Evolutionary conservation across 92 coral and sea anemone genomes (phyloP).

Genomic region (Parazoanthus atlanticus): DNA sequence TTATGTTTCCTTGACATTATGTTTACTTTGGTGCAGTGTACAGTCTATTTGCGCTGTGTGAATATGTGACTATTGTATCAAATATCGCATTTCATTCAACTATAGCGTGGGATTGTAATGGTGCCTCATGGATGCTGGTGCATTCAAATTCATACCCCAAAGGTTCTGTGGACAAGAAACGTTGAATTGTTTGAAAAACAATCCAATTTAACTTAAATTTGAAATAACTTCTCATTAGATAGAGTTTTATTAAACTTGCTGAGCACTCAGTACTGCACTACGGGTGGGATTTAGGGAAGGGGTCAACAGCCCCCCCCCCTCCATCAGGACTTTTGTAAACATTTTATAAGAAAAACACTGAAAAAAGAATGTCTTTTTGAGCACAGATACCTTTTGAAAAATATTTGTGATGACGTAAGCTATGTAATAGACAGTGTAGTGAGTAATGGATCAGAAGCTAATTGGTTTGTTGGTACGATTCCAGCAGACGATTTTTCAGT

Average conservation of each 20-base stretch:
- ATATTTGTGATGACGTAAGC: too few species aligned
- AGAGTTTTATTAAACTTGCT: not conserved
- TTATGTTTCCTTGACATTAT: conserved; percentile 48
- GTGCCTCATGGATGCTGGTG: conserved; percentile 39
- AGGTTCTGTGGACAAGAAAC: not conserved
- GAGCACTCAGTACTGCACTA: too few species aligned
- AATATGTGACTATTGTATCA: conserved; percentile 80
- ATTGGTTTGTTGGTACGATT: too few species aligned
- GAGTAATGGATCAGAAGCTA: too few species aligned
- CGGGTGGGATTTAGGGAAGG: too few species aligned
- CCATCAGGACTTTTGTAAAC: too few species aligned
- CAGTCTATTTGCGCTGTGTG: conserved; percentile 89
- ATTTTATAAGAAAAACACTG: too few species aligned
- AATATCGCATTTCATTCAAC: conserved; percentile 86
- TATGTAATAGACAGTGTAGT: too few species aligned
- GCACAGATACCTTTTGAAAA: too few species aligned
- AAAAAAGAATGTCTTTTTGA: too few species aligned
- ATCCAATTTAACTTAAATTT: not conserved
- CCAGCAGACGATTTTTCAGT: too few species aligned
- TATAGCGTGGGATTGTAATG: conserved; percentile 54
- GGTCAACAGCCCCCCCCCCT: too few species aligned
- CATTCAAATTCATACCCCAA: not conserved
- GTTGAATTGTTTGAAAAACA: conserved; percentile 2
- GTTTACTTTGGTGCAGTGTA: conserved; percentile 62
- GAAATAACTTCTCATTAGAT: not conserved